Conservation (phyloP, 2,113 vertebrate species). For the Trachemys scripta region DNA sequence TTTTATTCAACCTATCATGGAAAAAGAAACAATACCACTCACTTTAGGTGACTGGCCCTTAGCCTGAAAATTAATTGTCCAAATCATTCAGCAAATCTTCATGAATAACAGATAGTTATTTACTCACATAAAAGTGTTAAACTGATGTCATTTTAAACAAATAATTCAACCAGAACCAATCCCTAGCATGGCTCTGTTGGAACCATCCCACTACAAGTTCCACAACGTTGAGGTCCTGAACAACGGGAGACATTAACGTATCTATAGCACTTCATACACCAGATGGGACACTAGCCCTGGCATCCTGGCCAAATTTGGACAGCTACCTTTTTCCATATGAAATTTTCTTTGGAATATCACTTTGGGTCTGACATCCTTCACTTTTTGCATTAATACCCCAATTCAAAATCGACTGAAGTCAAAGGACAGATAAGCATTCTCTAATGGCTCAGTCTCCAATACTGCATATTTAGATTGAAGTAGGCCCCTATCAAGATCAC, state of each 20-base stretch:
- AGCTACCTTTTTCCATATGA: constrained; percentile 7
- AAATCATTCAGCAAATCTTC: neutral
- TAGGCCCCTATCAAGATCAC: neutral
- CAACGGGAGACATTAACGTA: neutral
- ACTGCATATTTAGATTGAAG: neutral
- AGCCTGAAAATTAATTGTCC: neutral
- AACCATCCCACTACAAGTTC: neutral
- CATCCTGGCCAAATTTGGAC: neutral
- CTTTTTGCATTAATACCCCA: constrained; percentile 52
- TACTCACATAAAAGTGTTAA: neutral
- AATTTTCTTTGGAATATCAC: neutral
- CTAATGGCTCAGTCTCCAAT: neutral
- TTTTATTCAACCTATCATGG: neutral
- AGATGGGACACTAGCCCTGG: neutral
- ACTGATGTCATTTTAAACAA: neutral
- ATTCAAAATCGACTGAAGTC: constrained; percentile 44
- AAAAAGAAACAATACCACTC: neutral
- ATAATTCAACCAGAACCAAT: neutral
- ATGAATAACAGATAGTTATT: neutral
- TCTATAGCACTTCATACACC: neutral
- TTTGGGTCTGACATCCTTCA: constrained; percentile 22
- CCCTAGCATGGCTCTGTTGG: neutral
- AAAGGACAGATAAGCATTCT: constrained; percentile 34
- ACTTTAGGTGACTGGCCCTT: neutral
- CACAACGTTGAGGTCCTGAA: neutral